These are phyloP conservation scores for Amorpha juglandis DNA, from an alignment of 2,888 invertebrate genomes.

Conservation along the genomic window DNA sequence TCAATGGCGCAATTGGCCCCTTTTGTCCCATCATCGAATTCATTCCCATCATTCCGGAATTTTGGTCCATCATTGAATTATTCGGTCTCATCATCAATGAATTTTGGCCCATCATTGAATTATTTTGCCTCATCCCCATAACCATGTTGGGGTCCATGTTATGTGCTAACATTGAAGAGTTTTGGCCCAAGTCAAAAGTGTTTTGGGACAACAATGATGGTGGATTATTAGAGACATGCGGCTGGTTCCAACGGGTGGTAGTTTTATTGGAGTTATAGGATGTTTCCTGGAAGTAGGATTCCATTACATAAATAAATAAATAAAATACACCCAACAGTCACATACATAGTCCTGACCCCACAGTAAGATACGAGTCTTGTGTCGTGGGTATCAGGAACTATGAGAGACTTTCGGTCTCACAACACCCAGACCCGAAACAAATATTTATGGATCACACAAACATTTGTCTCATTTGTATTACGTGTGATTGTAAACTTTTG, in stretches of 20 bases:
- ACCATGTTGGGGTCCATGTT: not conserved
- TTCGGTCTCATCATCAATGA: not conserved
- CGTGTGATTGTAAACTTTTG: too few relatives aligned
- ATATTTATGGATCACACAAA: too few relatives aligned
- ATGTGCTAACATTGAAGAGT: not conserved
- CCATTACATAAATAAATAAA: too few relatives aligned
- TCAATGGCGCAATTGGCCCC: not conserved
- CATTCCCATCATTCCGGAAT: not conserved
- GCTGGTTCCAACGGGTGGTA: not conserved
- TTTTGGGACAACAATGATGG: not conserved
- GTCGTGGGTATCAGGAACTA: too few relatives aligned
- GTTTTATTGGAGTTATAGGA: not conserved
- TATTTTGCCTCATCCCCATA: not conserved
- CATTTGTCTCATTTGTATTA: too few relatives aligned
- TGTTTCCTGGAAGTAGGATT: not conserved
- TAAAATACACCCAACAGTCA: too few relatives aligned
- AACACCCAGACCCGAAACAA: too few relatives aligned
- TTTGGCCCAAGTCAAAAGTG: not conserved
- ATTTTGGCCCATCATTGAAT: not conserved
- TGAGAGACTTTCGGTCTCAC: too few relatives aligned
- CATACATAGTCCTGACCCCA: too few relatives aligned
- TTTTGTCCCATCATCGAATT: constrained; percentile 6
- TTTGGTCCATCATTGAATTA: not conserved
- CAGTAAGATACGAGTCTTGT: too few relatives aligned
- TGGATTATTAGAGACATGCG: not conserved